Percentiles rank a stretch among this genome's conserved stretches.
Evolutionary conservation across 2,113 vertebrate genomes (phyloP).

Genomic region (Asarcornis scutulata): DNA sequence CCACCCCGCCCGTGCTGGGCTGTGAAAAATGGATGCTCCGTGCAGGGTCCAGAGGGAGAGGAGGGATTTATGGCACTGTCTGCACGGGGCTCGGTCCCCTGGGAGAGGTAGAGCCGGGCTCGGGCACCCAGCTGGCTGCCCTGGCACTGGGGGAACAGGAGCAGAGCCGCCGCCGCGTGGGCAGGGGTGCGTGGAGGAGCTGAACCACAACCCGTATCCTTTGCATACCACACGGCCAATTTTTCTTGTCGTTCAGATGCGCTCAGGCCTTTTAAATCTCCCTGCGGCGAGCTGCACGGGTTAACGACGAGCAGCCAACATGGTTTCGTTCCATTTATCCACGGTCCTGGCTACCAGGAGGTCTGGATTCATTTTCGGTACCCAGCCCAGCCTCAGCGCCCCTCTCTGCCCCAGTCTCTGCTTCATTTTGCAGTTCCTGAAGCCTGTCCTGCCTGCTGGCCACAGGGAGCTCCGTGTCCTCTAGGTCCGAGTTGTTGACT

Average conservation of each 20-base stretch:
- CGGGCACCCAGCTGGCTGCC: background rate
- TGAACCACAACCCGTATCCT: background rate
- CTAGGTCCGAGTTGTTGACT: background rate
- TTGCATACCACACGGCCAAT: accelerated
- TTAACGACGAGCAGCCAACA: background rate
- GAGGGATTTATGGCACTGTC: background rate
- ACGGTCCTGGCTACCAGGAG: background rate
- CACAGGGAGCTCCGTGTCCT: accelerated
- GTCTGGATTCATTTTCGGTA: background rate
- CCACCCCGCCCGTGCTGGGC: background rate
- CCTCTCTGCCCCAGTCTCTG: background rate
- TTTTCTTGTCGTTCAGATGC: background rate
- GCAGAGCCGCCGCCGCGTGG: accelerated
- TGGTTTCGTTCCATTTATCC: background rate
- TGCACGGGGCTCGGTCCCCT: background rate
- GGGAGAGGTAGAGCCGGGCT: background rate
- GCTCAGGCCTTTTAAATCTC: background rate
- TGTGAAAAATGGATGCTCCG: background rate
- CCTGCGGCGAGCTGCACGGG: background rate
- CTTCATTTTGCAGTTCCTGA: background rate
- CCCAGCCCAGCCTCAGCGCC: accelerated
- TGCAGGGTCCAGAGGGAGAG: background rate
- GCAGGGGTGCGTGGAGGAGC: background rate
- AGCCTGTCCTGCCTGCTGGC: background rate
- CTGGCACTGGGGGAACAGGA: background rate